Conservation (phyloP, 2,888 invertebrate genomes). For the Tenodera sinensis region DNA sequence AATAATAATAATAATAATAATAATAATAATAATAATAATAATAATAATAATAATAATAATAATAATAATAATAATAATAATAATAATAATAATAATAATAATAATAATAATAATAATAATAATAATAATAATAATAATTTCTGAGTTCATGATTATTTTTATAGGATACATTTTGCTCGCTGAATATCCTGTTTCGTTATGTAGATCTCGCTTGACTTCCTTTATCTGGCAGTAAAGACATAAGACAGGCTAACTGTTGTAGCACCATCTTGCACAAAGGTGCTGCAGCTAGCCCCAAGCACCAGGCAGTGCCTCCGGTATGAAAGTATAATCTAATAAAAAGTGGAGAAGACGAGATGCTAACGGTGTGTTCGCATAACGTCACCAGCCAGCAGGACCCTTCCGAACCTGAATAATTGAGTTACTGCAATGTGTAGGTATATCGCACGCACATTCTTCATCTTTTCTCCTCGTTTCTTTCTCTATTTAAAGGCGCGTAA, state of each 20-base stretch:
- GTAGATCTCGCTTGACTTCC: too few relatives aligned
- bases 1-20: too few relatives aligned
- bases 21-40: too few relatives aligned
- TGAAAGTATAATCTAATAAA: conserved; percentile 4
- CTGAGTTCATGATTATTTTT: too few relatives aligned
- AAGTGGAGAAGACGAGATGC: neutral
- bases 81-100: too few relatives aligned
- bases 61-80: too few relatives aligned
- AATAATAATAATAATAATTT: too few relatives aligned
- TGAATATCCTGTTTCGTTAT: too few relatives aligned
- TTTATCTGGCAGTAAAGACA: too few relatives aligned
- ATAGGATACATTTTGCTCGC: too few relatives aligned
- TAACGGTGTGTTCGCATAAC: neutral
- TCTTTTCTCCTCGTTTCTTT: neutral
- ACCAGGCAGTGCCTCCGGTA: neutral
- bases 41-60: too few relatives aligned
- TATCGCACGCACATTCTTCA: neutral
- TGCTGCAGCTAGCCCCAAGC: neutral
- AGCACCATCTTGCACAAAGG: neutral
- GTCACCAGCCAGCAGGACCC: neutral
- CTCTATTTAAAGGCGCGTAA: neutral
- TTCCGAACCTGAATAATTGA: conserved; percentile 1
- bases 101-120: too few relatives aligned
- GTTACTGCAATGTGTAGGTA: neutral
- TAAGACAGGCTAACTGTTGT: neutral